Conservation (phyloP, 2,797 vertebrate species). For the Neostethus bicornis region DNA sequence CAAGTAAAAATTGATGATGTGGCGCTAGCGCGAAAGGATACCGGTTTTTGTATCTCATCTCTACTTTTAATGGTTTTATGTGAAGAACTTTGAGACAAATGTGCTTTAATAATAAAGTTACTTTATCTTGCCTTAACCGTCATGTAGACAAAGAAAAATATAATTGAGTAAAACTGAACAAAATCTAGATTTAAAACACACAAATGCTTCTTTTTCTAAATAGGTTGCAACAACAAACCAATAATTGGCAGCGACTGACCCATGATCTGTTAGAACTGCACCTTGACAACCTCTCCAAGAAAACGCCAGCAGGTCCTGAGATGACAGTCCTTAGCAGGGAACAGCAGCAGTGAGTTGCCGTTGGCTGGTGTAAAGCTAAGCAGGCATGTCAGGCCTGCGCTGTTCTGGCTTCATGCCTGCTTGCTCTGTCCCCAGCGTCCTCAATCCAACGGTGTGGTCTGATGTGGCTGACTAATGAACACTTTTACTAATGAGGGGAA, state of each 20-base stretch:
- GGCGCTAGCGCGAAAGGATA: too few species aligned
- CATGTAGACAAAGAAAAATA: background rate
- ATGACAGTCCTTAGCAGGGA: conserved; percentile 39
- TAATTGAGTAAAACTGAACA: background rate
- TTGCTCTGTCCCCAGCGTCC: conserved; percentile 71
- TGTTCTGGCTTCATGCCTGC: conserved; percentile 73
- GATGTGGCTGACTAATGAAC: conserved; percentile 71
- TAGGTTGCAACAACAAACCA: background rate
- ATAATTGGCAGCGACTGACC: conserved; percentile 5
- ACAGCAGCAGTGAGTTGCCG: conserved; percentile 42
- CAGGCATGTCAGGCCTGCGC: conserved; percentile 68
- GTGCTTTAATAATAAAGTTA: too few species aligned
- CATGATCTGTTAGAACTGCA: conserved; percentile 26
- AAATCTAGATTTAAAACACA: background rate
- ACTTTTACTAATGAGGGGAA: conserved; percentile 57
- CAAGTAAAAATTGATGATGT: too few species aligned
- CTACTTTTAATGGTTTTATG: too few species aligned
- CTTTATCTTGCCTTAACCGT: too few species aligned
- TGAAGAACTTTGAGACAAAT: too few species aligned
- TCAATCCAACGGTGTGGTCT: conserved; percentile 60
- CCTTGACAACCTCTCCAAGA: conserved; percentile 24
- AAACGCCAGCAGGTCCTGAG: conserved; percentile 31
- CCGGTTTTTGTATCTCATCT: too few species aligned
- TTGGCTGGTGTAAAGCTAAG: conserved; percentile 73
- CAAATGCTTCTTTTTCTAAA: background rate